Conservation (phyloP, 1,140 invertebrate species). For the Trypoxylus dichotomus region DNA sequence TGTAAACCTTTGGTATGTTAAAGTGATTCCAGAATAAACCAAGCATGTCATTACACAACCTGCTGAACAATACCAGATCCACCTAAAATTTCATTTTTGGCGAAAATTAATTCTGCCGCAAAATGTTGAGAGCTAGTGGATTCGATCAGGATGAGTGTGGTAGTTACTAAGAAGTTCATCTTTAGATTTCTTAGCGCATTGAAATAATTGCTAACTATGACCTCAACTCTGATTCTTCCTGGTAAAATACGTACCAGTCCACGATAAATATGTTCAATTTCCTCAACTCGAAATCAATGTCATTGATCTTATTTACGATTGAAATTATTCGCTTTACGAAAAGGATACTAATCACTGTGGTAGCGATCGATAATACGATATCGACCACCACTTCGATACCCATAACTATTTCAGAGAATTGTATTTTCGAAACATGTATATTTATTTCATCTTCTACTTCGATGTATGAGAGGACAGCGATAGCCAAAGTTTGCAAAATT, state of each 20-base stretch:
- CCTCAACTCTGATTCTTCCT: too few relatives aligned
- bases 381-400: background rate
- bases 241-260: slow-evolving; percentile 32
- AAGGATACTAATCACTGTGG: slow-evolving; percentile 26
- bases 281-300: slow-evolving; percentile 37
- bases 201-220: too few relatives aligned
- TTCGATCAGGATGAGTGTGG: background rate
- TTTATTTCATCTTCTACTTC: background rate
- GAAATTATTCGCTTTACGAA: slow-evolving; percentile 34
- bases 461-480: background rate
- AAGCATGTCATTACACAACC: background rate
- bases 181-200: too few relatives aligned
- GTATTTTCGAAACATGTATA: background rate
- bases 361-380: background rate
- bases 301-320: slow-evolving; percentile 34
- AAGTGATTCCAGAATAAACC: too few relatives aligned
- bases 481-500: background rate
- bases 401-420: background rate
- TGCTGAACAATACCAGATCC: background rate
- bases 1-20: too few relatives aligned
- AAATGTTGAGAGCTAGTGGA: too few relatives aligned
- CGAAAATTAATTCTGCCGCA: too few relatives aligned
- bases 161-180: too few relatives aligned
- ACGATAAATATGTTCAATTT: slow-evolving; percentile 33
- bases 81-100: background rate